Conservation (phyloP, 2,113 vertebrate genomes). For the Ardeotis arabs region DNA sequence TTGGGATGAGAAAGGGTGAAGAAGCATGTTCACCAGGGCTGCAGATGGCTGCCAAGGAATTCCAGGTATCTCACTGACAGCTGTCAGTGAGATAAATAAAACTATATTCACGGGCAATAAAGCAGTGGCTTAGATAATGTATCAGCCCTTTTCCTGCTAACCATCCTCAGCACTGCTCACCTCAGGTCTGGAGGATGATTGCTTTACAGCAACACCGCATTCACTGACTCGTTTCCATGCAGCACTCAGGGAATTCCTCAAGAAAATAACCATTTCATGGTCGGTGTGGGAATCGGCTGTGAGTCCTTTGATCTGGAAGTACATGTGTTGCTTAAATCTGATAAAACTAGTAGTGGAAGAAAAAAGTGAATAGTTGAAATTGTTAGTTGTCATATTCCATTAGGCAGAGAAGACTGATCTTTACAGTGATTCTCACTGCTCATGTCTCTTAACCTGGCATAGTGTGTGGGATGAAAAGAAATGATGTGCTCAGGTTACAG, state of each 20-base stretch:
- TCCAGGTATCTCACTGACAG: not conserved
- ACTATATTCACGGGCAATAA: not conserved
- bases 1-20: not conserved
- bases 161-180: not conserved
- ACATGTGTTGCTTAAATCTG: not conserved
- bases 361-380: not conserved
- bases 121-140: not conserved
- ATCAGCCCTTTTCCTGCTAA: not conserved
- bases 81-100: not conserved
- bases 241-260: not conserved
- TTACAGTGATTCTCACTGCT: not conserved
- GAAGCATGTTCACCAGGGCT: not conserved
- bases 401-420: not conserved
- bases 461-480: not conserved
- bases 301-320: not conserved
- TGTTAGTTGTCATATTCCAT: not conserved
- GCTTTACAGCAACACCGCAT: not conserved
- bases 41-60: not conserved
- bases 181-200: not conserved
- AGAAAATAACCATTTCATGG: rapidly evolving
- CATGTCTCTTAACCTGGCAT: not conserved
- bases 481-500: not conserved
- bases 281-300: not conserved
- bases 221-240: not conserved
- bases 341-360: not conserved